A percentile compares a stretch with the other conserved stretches of the same genome.
phyloP scores from a whole-genome alignment of 1,140 invertebrate species.

The Dendrolimus punctatus region DNA sequence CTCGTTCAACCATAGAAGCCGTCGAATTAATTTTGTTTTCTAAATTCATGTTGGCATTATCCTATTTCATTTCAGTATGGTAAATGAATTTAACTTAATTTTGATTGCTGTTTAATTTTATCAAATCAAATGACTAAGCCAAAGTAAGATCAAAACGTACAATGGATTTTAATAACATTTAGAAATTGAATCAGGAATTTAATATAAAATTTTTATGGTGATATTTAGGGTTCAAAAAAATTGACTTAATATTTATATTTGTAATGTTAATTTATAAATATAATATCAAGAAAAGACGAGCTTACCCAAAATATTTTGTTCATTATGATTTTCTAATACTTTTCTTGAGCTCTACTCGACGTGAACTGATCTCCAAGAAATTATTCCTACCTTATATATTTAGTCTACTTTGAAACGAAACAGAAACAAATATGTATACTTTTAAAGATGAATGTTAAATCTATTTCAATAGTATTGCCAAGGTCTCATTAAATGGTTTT shows the following conservation, averaged over 20 bases:
- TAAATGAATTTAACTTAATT: too few relatives aligned
- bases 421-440: conserved; percentile 33
- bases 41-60: too few relatives aligned
- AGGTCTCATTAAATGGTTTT: conserved; percentile 41
- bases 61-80: too few relatives aligned
- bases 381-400: conserved; percentile 46
- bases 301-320: conserved; percentile 27
- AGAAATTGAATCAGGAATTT: neutral
- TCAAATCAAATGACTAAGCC: too few relatives aligned
- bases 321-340: conserved; percentile 22
- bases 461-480: conserved; percentile 37
- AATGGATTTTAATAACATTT: conserved; percentile 4
- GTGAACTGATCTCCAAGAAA: conserved; percentile 30
- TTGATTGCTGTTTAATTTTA: too few relatives aligned
- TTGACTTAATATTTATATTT: too few relatives aligned
- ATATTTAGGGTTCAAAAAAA: too few relatives aligned
- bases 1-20: too few relatives aligned
- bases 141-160: neutral
- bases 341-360: conserved; percentile 12
- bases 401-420: conserved; percentile 29
- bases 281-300: conserved; percentile 7
- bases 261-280: neutral
- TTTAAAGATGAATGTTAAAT: conserved; percentile 27
- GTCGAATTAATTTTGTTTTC: too few relatives aligned
- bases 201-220: neutral